phyloP scores from a whole-genome alignment of 35 echinoderm and acorn worm genomes.

The Ophioderma brevispina region DNA sequence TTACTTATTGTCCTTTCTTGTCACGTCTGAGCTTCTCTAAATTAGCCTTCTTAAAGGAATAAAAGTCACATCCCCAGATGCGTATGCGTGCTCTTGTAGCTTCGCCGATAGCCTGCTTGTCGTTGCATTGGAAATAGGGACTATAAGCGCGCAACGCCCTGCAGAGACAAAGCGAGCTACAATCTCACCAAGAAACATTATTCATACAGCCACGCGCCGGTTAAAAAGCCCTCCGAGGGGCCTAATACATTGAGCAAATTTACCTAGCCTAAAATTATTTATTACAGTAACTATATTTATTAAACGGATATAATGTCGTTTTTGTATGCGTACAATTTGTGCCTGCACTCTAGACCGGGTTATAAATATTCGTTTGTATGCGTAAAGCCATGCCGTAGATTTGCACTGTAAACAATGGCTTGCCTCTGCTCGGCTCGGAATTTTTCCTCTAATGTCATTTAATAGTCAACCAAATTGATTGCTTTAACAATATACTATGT shows the following conservation, averaged over 20 bases:
- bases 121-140: not conserved
- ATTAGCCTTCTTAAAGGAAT: slow-evolving; percentile 1
- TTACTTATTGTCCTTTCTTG: not conserved
- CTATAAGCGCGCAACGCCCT: not conserved
- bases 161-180: not conserved
- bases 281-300: slow-evolving; percentile 7
- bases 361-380: no score
- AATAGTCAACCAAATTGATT: no score
- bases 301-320: not conserved
- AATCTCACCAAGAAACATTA: not conserved
- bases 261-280: slow-evolving; percentile 7
- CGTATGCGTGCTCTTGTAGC: not conserved
- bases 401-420: no score
- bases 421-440: no score
- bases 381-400: no score
- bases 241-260: slow-evolving; percentile 7
- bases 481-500: no score
- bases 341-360: no score
- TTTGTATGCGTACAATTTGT: no score
- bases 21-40: not conserved
- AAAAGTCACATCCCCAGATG: not conserved
- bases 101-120: not conserved
- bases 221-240: not conserved
- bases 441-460: no score
- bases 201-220: not conserved